Evolutionary conservation across 2,113 vertebrate species (phyloP).

Genomic region (Corydoras maculifer): DNA sequence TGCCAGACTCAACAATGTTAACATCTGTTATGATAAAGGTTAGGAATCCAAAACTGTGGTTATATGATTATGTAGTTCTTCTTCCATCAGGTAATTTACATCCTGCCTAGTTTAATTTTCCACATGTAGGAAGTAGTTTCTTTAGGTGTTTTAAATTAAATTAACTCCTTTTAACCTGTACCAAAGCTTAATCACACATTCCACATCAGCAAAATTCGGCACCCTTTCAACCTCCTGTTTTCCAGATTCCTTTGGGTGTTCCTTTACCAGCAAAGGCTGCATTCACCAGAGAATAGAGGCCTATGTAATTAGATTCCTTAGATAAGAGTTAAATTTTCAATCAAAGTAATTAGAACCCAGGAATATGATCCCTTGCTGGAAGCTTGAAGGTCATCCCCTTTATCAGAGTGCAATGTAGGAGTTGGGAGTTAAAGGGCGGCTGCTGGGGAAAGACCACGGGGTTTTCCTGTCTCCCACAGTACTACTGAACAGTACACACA

Average conservation of each 20-base stretch:
- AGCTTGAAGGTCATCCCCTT: slow-evolving; percentile 25
- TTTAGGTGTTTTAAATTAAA: background rate
- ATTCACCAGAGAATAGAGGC: slow-evolving; percentile 37
- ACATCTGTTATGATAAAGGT: too few relatives aligned
- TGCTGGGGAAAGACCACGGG: slow-evolving; percentile 1
- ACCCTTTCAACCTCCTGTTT: background rate
- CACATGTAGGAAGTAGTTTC: too few relatives aligned
- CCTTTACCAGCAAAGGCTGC: slow-evolving; percentile 5
- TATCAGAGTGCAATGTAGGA: slow-evolving; percentile 4
- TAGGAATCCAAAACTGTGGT: too few relatives aligned
- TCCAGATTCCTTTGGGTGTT: slow-evolving; percentile 13
- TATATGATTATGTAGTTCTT: too few relatives aligned
- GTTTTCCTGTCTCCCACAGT: background rate
- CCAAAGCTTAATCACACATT: background rate
- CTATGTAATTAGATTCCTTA: slow-evolving; percentile 34
- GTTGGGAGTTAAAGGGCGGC: background rate
- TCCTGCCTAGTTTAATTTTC: too few relatives aligned
- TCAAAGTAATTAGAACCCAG: slow-evolving; percentile 38
- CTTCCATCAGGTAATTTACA: too few relatives aligned
- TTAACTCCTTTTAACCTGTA: background rate
- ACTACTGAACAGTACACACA: background rate
- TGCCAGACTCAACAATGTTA: too few relatives aligned
- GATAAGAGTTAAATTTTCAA: slow-evolving; percentile 36
- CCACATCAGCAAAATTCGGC: background rate
- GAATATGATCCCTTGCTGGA: slow-evolving; percentile 32